Percentiles rank a stretch among this genome's conserved stretches.
Conservation (phyloP, 1,140 invertebrate species). For the Caenorhabditis tropicalis region DNA sequence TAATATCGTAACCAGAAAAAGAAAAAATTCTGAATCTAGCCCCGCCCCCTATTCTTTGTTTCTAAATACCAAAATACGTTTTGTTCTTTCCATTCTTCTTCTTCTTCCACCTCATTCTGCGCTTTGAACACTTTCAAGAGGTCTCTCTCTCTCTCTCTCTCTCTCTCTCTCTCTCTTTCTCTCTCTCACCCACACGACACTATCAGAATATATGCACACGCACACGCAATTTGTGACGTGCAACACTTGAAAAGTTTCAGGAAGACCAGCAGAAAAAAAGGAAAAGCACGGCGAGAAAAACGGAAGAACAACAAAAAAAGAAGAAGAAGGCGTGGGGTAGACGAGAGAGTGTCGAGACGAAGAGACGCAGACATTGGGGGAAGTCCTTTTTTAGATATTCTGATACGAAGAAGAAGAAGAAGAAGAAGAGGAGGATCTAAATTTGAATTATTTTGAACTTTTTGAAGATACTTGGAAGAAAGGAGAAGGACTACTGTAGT, state of each 20-base stretch:
- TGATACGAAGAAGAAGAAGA: neutral
- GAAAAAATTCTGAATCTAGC: too few species aligned
- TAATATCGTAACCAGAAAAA: too few species aligned
- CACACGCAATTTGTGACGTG: neutral
- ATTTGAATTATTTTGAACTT: too few species aligned
- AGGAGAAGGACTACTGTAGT: too few species aligned
- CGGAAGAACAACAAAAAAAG: neutral
- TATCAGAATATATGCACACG: slow-evolving; percentile 1
- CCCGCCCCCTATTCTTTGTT: too few species aligned
- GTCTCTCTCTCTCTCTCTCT: neutral
- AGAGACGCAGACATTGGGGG: neutral
- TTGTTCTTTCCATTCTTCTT: neutral
- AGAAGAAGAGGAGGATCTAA: too few species aligned
- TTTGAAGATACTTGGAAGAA: too few species aligned
- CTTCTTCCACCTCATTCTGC: neutral
- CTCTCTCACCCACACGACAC: neutral
- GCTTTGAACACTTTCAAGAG: neutral
- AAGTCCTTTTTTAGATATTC: neutral
- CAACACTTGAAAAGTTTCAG: slow-evolving; percentile 1
- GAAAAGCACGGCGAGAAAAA: neutral
- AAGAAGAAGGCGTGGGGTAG: too few species aligned
- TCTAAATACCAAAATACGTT: too few species aligned
- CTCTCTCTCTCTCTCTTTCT: neutral
- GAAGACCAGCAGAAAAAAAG: neutral
- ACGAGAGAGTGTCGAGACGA: neutral